Evolutionary conservation across 1,140 invertebrate genomes (phyloP).

Genomic region (Brachionus rotundiformis): DNA sequence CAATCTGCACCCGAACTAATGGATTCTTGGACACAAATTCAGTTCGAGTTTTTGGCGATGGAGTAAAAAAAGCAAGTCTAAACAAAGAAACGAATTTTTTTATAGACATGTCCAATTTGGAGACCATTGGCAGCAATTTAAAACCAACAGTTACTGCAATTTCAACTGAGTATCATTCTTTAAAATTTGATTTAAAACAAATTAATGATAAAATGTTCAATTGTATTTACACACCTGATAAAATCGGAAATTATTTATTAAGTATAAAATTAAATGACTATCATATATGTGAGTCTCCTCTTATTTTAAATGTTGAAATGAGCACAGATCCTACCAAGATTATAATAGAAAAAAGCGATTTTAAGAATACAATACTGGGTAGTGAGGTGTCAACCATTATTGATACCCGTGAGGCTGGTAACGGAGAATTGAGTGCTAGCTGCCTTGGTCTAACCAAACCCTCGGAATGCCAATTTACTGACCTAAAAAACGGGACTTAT

Average conservation of each 20-base stretch:
- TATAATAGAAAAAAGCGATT: constrained; percentile 73
- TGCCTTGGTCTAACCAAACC: constrained; percentile 84
- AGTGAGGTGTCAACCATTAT: constrained; percentile 92
- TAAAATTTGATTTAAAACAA: constrained; percentile 60
- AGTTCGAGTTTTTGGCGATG: constrained; percentile 70
- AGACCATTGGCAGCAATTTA: constrained; percentile 68
- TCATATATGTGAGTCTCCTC: constrained; percentile 85
- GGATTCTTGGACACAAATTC: neutral
- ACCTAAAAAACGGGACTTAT: constrained; percentile 95
- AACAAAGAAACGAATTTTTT: constrained; percentile 90
- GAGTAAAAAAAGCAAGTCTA: constrained; percentile 80
- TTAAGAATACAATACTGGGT: constrained; percentile 86
- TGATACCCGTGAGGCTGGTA: constrained; percentile 88
- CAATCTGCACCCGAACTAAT: neutral
- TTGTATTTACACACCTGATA: constrained; percentile 81
- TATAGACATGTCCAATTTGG: constrained; percentile 84
- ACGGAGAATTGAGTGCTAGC: constrained; percentile 87
- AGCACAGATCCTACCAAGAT: constrained; percentile 72
- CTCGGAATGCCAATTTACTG: constrained; percentile 92
- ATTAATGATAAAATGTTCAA: constrained; percentile 76
- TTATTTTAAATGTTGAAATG: constrained; percentile 81
- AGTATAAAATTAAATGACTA: constrained; percentile 85
- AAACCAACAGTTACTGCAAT: constrained; percentile 75
- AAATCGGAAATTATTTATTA: constrained; percentile 72
- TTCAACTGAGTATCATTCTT: constrained; percentile 67